These are phyloP conservation scores for Balanococcus diminutus DNA, from an alignment of 2,888 invertebrate genomes.

Conservation along the genomic window DNA sequence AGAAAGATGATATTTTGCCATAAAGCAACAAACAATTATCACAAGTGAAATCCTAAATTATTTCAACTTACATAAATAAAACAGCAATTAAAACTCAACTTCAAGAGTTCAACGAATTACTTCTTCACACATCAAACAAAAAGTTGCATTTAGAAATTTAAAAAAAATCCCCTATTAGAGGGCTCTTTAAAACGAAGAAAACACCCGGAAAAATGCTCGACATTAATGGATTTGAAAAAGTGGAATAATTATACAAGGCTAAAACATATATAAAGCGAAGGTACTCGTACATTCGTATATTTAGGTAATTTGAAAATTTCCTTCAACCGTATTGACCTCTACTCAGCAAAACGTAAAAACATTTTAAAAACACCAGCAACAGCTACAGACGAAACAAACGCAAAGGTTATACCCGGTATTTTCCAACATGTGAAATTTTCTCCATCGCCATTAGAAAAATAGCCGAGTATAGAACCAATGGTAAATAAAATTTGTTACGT, in stretches of 20 bases:
- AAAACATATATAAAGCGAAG: not conserved
- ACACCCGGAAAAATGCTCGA: no score
- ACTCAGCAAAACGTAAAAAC: not conserved
- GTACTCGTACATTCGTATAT: not conserved
- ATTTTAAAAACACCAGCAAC: not conserved
- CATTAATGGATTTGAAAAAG: not conserved
- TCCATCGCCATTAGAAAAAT: conserved; percentile 23
- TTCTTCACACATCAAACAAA: no score
- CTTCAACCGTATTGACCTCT: not conserved
- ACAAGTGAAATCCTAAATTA: no score
- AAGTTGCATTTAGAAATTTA: no score
- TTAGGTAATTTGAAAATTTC: not conserved
- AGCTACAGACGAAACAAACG: conserved; percentile 1
- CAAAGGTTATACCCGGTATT: not conserved
- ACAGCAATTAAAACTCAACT: no score
- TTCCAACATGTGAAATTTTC: not conserved
- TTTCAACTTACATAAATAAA: no score
- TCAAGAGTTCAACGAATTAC: no score
- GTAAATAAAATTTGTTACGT: conserved; percentile 27
- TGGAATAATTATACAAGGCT: not conserved
- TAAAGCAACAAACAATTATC: no score
- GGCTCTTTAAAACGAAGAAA: no score
- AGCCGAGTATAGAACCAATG: not conserved
- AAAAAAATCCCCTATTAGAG: no score
- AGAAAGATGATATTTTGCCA: no score